Evolutionary conservation across 2,113 vertebrate species (phyloP).

Genomic region (Myanophis thanlyinensis): DNA sequence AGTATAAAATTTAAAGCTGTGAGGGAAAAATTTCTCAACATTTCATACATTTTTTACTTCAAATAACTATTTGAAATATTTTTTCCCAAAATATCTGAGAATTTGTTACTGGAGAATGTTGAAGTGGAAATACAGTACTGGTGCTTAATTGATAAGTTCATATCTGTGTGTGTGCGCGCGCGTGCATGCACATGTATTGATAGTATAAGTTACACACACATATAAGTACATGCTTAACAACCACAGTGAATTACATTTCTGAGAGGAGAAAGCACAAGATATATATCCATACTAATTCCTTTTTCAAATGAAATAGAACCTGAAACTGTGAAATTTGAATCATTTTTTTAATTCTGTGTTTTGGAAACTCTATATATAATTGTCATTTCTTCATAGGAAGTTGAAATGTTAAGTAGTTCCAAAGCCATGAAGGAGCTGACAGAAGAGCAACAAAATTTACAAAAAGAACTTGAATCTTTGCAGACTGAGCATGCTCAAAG

Average conservation of each 20-base stretch:
- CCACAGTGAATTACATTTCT: not conserved
- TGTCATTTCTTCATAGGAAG: slow-evolving; percentile 73
- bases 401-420: slow-evolving; percentile 81
- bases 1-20: not conserved
- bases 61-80: not conserved
- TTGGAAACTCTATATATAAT: slow-evolving; percentile 15
- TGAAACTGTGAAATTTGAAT: not conserved
- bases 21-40: not conserved
- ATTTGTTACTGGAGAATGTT: not conserved
- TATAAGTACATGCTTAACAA: not conserved
- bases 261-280: not conserved
- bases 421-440: slow-evolving; percentile 89
- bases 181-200: not conserved
- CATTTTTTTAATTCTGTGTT: not conserved
- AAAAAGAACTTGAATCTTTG: slow-evolving; percentile 90
- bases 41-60: not conserved
- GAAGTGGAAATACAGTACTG: not conserved
- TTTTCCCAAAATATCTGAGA: not conserved
- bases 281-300: not conserved
- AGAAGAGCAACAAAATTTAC: slow-evolving; percentile 88
- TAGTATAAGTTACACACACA: not conserved
- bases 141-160: not conserved
- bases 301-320: not conserved
- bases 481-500: slow-evolving; percentile 90
- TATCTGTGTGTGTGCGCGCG: not conserved